A percentile compares a stretch with the other conserved stretches of the same genome.
phyloP scores from a whole-genome alignment of 1,140 invertebrate genomes.

The Panulirus ornatus region DNA sequence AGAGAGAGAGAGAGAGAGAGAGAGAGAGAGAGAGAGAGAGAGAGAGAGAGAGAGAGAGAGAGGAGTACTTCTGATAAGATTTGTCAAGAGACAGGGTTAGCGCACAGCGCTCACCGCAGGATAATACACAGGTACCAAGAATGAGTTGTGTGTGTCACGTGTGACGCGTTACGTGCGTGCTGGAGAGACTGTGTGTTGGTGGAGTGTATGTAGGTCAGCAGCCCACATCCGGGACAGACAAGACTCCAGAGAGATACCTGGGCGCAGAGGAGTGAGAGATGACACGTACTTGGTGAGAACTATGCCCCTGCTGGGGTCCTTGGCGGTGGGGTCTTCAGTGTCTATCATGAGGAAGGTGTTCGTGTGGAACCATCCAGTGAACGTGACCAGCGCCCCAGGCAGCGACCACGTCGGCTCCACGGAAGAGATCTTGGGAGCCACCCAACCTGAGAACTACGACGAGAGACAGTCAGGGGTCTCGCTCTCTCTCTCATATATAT shows the following conservation, averaged over 20 bases:
- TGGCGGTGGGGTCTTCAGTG: slow-evolving; percentile 2
- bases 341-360: neutral
- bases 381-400: neutral
- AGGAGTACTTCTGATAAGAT: no score
- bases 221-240: no score
- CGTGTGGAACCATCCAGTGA: neutral
- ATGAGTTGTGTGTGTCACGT: no score
- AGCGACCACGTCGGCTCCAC: slow-evolving; percentile 20
- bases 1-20: neutral
- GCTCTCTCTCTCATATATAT: neutral
- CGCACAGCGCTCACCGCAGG: no score
- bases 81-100: no score
- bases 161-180: no score
- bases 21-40: neutral
- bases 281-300: slow-evolving; percentile 44
- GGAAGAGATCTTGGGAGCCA: neutral
- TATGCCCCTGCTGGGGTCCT: neutral
- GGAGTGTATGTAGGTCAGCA: no score
- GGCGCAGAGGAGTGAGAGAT: no score
- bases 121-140: no score
- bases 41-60: neutral
- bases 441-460: neutral
- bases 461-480: neutral
- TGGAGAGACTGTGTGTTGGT: no score
- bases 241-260: no score